A percentile compares a stretch with the other conserved stretches of the same genome.
These are phyloP conservation scores for Aegotheles bennettii DNA, from an alignment of 2,113 vertebrate species.

Conservation along the genomic window DNA sequence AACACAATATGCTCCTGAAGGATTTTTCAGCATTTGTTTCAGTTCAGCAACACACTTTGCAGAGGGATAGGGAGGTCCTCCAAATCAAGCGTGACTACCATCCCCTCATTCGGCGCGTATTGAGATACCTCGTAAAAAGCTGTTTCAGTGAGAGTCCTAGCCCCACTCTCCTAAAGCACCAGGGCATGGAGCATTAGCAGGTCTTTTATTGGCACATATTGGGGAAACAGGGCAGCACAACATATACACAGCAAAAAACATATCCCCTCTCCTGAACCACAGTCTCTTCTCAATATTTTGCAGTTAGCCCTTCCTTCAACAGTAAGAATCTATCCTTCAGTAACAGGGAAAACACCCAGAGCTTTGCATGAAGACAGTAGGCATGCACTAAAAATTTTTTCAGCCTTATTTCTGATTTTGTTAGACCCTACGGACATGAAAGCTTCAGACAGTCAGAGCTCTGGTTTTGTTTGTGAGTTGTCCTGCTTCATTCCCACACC, in stretches of 20 bases:
- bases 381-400: background rate
- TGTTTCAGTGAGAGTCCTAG: background rate
- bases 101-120: background rate
- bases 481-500: background rate
- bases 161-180: background rate
- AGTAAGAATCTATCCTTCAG: background rate
- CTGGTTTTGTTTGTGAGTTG: background rate
- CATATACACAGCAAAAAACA: background rate
- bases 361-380: background rate
- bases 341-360: background rate
- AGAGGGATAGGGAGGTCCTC: background rate
- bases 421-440: background rate
- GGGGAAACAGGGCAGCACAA: background rate
- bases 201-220: background rate
- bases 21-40: background rate
- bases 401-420: background rate
- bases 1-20: slow-evolving; percentile 28
- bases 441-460: background rate
- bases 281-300: background rate
- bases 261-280: background rate
- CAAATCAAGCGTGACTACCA: background rate
- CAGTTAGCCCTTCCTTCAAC: background rate
- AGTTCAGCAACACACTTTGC: background rate
- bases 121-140: background rate
- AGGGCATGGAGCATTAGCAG: background rate